Conservation (phyloP, 2,113 vertebrate genomes). For the Martes martes region DNA sequence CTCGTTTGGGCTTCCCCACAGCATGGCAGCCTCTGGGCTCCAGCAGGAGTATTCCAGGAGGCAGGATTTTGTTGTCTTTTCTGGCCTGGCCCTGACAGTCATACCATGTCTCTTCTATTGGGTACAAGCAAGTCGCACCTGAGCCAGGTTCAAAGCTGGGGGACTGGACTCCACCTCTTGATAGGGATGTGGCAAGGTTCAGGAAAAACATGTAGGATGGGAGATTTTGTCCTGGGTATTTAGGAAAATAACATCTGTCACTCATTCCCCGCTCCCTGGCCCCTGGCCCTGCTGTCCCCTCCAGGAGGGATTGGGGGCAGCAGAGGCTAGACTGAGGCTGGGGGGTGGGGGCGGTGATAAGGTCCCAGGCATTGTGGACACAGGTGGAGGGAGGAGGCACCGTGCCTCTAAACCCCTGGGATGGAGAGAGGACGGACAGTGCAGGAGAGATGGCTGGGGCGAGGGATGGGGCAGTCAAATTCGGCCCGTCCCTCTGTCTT, state of each 20-base stretch:
- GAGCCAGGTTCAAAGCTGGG: background rate
- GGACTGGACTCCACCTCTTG: background rate
- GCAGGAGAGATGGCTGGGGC: background rate
- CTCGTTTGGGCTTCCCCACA: background rate
- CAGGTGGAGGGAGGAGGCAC: background rate
- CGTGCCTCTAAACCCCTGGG: rapidly evolving
- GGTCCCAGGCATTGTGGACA: background rate
- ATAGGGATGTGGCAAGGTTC: background rate
- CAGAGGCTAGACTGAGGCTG: background rate
- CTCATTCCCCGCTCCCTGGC: background rate
- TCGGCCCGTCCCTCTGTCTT: rapidly evolving
- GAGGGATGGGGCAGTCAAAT: no score
- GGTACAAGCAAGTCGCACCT: background rate
- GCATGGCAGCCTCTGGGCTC: background rate
- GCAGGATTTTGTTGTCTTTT: background rate
- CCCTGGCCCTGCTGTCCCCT: background rate
- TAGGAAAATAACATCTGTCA: background rate
- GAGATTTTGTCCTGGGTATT: background rate
- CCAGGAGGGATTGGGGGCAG: no score
- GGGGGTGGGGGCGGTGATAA: background rate
- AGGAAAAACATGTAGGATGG: background rate
- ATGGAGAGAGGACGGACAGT: background rate
- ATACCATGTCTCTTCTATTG: background rate
- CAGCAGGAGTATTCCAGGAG: background rate
- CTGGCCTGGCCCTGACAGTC: background rate